These are phyloP conservation scores for Haliaeetus leucogaster DNA, from an alignment of 2,113 vertebrate genomes.

Conservation along the genomic window DNA sequence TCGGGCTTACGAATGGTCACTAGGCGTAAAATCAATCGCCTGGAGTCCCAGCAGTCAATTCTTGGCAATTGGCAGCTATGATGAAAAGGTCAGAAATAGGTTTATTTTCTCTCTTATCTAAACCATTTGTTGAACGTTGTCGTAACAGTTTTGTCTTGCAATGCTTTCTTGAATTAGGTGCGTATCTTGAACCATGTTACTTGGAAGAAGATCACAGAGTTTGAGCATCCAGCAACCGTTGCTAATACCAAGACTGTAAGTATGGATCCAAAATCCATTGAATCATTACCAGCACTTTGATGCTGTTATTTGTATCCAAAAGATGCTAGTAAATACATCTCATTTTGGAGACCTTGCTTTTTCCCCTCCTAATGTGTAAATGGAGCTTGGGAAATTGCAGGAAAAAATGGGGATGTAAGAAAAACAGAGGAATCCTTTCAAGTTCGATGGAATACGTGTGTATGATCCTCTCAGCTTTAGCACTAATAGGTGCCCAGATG, in stretches of 20 bases:
- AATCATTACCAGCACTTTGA: not conserved
- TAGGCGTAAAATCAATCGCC: constrained; percentile 86
- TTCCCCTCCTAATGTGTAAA: not conserved
- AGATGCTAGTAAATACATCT: not conserved
- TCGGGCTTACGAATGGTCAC: constrained; percentile 90
- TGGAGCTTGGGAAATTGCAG: not conserved
- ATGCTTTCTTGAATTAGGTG: constrained; percentile 71
- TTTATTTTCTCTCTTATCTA: not conserved
- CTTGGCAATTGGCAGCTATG: constrained; percentile 92
- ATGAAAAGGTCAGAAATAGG: constrained; percentile 82
- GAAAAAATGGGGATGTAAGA: not conserved
- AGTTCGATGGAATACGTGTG: accelerated
- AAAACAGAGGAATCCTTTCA: not conserved
- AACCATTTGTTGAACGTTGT: not conserved
- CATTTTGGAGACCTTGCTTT: not conserved
- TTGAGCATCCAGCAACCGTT: constrained; percentile 82
- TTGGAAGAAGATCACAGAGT: constrained; percentile 88
- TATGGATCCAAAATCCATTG: not conserved
- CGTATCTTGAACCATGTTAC: constrained; percentile 94
- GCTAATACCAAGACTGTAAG: constrained; percentile 81
- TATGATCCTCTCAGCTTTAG: not conserved
- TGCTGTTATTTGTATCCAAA: not conserved
- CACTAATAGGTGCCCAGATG: not conserved
- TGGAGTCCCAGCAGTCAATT: constrained; percentile 98
- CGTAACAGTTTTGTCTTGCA: not conserved